phyloP scores from a whole-genome alignment of 1,140 invertebrate genomes.

The Drosophila kanapiae region DNA sequence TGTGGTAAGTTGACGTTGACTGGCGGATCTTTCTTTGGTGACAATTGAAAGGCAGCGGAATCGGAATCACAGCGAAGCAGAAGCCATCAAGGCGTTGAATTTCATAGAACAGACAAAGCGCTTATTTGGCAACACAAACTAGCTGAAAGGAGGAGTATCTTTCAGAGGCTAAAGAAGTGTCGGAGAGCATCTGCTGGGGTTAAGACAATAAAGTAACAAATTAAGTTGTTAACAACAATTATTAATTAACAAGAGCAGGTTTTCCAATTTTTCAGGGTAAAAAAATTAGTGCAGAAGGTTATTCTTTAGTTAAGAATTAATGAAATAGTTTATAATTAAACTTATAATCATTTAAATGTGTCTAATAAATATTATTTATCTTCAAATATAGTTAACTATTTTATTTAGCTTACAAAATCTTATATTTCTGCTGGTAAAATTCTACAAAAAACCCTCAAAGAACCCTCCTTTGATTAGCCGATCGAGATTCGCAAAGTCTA shows the following conservation, averaged over 20 bases:
- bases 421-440: background rate
- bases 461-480: background rate
- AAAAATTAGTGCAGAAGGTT: too few species aligned
- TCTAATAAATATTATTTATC: too few species aligned
- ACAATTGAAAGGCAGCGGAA: conserved; percentile 67
- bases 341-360: too few species aligned
- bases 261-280: too few species aligned
- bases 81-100: conserved; percentile 57
- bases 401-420: too few species aligned
- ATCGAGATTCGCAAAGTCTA: conserved; percentile 20
- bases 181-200: background rate
- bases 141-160: background rate
- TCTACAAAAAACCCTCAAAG: background rate
- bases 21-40: conserved; percentile 49
- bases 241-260: too few species aligned
- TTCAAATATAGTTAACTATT: too few species aligned
- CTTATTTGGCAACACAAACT: conserved; percentile 47
- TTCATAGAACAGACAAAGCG: conserved; percentile 47
- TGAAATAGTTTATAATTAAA: too few species aligned
- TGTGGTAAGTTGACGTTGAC: conserved; percentile 70
- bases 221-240: too few species aligned
- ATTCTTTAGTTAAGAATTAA: too few species aligned
- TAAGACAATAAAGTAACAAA: background rate
- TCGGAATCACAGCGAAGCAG: conserved; percentile 46
- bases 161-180: background rate